Percentiles rank a stretch among this genome's conserved stretches.
phyloP scores from a whole-genome alignment of 2,113 vertebrate species.

The Poecile atricapillus region DNA sequence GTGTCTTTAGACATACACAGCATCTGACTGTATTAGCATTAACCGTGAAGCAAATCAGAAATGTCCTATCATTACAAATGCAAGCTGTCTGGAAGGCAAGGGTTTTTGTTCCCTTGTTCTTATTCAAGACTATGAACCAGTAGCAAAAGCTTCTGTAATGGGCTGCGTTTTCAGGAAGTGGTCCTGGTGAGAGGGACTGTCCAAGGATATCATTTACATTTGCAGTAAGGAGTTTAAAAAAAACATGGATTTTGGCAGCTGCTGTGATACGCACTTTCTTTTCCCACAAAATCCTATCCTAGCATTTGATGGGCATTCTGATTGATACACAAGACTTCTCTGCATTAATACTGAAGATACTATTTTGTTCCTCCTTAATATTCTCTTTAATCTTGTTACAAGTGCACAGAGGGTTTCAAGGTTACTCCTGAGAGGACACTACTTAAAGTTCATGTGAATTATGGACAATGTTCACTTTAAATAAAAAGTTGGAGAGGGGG shows the following conservation, averaged over 20 bases:
- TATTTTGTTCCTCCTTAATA: conserved; percentile 53
- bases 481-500: conserved; percentile 55
- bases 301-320: conserved; percentile 69
- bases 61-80: conserved; percentile 35
- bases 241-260: conserved; percentile 23
- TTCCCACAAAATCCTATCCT: conserved; percentile 41
- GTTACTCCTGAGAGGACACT: conserved; percentile 62
- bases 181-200: conserved; percentile 8
- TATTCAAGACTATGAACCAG: conserved; percentile 36
- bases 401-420: conserved; percentile 55
- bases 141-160: conserved; percentile 33
- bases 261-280: conserved; percentile 67
- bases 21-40: conserved; percentile 55
- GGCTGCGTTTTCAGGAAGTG: conserved; percentile 42
- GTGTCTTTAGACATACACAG: neutral
- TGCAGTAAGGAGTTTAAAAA: conserved; percentile 3
- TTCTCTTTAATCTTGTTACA: conserved; percentile 49
- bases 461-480: conserved; percentile 65
- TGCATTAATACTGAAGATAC: conserved; percentile 65
- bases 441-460: conserved; percentile 61
- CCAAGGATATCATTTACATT: conserved; percentile 29
- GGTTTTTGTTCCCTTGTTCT: neutral
- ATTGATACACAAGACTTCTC: conserved; percentile 31
- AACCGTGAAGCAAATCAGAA: conserved; percentile 48
- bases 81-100: conserved; percentile 5